Evolutionary conservation across 2,113 vertebrate genomes (phyloP).

Genomic region (Pelecanus crispus): DNA sequence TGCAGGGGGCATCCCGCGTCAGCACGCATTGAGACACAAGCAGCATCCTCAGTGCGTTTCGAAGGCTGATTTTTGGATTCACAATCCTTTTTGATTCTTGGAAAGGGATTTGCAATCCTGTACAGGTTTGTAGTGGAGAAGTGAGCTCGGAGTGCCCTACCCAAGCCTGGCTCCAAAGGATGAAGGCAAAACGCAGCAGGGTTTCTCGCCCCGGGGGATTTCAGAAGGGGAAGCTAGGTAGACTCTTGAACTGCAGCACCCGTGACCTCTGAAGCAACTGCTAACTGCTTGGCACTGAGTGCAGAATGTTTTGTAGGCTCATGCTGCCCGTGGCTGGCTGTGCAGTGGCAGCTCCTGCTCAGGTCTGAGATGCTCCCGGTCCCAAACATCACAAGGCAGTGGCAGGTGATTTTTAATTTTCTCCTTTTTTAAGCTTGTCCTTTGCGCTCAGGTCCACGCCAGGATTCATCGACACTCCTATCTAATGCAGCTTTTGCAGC

Average conservation of each 20-base stretch:
- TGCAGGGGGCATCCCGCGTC: background rate
- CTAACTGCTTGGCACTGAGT: background rate
- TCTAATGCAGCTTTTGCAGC: background rate
- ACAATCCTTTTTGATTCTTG: background rate
- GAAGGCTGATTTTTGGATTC: background rate
- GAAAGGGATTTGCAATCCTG: background rate
- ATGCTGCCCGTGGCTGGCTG: background rate
- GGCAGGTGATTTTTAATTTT: background rate
- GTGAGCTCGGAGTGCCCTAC: background rate
- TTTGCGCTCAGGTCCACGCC: background rate
- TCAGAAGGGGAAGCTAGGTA: background rate
- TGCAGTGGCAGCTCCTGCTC: background rate
- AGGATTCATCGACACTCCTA: background rate
- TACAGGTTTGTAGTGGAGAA: background rate
- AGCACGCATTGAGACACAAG: accelerated
- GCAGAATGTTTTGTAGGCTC: background rate
- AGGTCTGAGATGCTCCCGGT: background rate
- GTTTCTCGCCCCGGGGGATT: background rate
- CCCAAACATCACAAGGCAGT: background rate
- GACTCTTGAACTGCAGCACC: background rate
- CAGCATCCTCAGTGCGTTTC: background rate
- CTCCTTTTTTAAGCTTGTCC: background rate
- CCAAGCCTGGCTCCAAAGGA: background rate
- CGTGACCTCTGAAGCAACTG: background rate
- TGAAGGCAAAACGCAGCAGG: background rate